These are phyloP conservation scores for Anguilla rostrata DNA, from an alignment of 2,113 vertebrate genomes.

Conservation along the genomic window DNA sequence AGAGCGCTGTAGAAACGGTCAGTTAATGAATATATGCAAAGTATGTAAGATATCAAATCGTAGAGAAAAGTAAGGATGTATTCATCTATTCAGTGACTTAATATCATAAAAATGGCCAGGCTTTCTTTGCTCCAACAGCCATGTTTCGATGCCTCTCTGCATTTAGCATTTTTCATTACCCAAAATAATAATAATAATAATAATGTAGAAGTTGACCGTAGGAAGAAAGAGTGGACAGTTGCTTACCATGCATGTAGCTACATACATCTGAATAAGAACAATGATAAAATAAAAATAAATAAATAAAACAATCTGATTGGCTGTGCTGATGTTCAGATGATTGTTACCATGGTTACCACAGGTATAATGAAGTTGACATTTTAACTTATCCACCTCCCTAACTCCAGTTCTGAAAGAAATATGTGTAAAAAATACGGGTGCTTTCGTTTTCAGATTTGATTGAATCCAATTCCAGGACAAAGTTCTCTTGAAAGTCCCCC, in stretches of 20 bases:
- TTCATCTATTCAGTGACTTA: background rate
- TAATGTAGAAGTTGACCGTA: no score
- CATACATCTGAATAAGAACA: background rate
- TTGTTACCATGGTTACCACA: background rate
- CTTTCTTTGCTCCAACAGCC: background rate
- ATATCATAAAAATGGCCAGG: background rate
- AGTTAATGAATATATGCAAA: conserved; percentile 9
- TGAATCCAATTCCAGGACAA: background rate
- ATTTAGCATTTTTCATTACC: no score
- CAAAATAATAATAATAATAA: no score
- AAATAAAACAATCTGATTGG: background rate
- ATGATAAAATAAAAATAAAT: background rate
- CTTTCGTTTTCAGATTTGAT: background rate
- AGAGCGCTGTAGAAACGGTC: background rate
- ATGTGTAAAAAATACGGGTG: background rate
- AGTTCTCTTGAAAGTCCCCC: background rate
- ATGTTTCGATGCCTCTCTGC: background rate
- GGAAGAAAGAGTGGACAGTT: no score
- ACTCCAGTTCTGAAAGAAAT: background rate
- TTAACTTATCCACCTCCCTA: background rate
- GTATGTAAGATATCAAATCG: background rate
- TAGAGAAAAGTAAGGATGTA: background rate
- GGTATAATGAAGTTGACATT: background rate
- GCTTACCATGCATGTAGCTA: no score
- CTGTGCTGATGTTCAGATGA: background rate